A percentile compares a stretch with the other conserved stretches of the same genome.
phyloP scores from a whole-genome alignment of 1,140 invertebrate species.

The Meloidogyne floridensis region DNA sequence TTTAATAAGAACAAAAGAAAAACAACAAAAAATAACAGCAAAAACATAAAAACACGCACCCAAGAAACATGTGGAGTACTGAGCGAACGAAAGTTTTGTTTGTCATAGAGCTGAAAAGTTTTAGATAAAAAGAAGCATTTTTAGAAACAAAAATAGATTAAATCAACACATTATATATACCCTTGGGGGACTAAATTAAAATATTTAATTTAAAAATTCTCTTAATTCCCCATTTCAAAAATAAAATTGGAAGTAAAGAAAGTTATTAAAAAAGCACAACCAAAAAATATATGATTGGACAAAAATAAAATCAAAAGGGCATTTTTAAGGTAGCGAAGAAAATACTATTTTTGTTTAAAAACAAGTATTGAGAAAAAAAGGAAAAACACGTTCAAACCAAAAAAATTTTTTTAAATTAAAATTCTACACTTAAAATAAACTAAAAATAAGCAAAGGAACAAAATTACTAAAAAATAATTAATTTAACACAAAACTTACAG shows the following conservation, averaged over 20 bases:
- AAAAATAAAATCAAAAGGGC: too few relatives aligned
- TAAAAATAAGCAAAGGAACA: constrained; percentile 18
- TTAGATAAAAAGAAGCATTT: background rate
- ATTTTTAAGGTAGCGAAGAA: too few relatives aligned
- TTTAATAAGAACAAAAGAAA: constrained; percentile 21
- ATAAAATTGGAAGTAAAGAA: background rate
- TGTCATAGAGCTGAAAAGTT: constrained; percentile 7
- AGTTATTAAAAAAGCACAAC: background rate
- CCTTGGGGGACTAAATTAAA: too few relatives aligned
- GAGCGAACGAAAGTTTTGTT: background rate
- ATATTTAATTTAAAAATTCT: too few relatives aligned
- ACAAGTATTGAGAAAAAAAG: too few relatives aligned
- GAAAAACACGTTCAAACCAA: too few relatives aligned
- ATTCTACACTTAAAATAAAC: too few relatives aligned
- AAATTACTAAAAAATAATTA: constrained; percentile 24
- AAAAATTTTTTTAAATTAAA: too few relatives aligned
- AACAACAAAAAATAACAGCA: constrained; percentile 23
- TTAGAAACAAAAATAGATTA: background rate
- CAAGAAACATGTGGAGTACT: constrained; percentile 3
- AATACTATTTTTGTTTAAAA: too few relatives aligned
- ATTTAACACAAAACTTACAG: constrained; percentile 68
- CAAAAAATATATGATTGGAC: background rate
- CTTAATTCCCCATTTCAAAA: background rate
- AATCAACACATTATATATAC: too few relatives aligned
- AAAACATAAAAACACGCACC: constrained; percentile 23